A percentile compares a stretch with the other conserved stretches of the same genome.
Evolutionary conservation across 1,140 invertebrate genomes (phyloP).

Genomic region (Apis dorsata): DNA sequence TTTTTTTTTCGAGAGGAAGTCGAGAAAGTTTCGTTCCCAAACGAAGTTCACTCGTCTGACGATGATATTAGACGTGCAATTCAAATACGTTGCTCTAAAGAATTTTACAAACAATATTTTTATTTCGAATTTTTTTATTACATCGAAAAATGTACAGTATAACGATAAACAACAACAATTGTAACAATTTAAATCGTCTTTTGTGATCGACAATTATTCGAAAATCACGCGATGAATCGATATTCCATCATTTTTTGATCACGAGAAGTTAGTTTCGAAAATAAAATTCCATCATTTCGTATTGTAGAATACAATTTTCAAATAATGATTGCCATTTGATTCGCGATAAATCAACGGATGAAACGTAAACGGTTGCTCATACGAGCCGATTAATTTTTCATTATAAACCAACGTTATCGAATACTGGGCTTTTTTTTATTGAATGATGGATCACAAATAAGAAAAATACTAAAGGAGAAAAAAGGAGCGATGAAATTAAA

Average conservation of each 20-base stretch:
- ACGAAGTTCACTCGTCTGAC: background rate
- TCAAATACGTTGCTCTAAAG: background rate
- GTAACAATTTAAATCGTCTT: too few species aligned
- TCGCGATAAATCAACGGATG: background rate
- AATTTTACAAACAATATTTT: background rate
- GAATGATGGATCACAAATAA: too few species aligned
- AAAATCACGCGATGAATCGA: too few species aligned
- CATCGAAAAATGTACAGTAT: too few species aligned
- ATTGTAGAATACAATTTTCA: background rate
- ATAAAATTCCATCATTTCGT: too few species aligned
- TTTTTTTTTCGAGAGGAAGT: too few species aligned
- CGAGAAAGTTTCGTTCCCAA: conserved; percentile 14
- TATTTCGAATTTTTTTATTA: background rate
- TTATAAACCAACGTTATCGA: background rate
- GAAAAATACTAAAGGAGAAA: too few species aligned
- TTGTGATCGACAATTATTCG: background rate
- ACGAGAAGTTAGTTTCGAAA: background rate
- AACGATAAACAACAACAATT: background rate
- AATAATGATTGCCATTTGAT: background rate
- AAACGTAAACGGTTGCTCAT: background rate
- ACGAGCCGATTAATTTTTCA: conserved; percentile 7
- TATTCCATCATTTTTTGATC: too few species aligned
- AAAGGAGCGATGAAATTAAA: too few species aligned
- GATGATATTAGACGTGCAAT: too few species aligned
- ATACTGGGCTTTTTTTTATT: background rate